Evolutionary conservation across 2,113 vertebrate genomes (phyloP).

Genomic region (Axis porcinus): DNA sequence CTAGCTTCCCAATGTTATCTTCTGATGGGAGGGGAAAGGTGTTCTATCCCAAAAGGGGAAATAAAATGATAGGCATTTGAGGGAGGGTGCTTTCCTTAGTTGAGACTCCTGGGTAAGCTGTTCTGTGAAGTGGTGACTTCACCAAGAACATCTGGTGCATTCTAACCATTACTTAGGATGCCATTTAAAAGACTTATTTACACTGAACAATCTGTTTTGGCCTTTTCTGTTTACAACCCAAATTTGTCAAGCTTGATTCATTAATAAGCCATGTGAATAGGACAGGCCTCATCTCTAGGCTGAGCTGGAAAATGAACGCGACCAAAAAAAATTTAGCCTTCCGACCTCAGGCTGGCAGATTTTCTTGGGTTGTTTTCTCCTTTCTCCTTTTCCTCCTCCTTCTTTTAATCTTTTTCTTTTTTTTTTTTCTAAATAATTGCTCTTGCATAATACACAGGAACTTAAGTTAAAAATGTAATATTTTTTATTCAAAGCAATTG

Average conservation of each 20-base stretch:
- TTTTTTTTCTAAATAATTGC: background rate
- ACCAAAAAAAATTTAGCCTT: background rate
- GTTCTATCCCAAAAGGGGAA: background rate
- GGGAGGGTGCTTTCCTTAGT: background rate
- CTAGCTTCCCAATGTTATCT: background rate
- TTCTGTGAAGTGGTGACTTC: background rate
- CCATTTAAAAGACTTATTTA: background rate
- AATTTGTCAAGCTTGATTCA: constrained; percentile 6
- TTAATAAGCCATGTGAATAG: background rate
- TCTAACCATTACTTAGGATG: background rate
- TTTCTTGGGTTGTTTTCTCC: background rate
- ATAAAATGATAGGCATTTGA: background rate
- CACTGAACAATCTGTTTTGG: background rate
- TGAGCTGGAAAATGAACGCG: background rate
- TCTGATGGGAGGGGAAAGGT: background rate
- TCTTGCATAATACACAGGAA: background rate
- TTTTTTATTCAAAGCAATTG: no score
- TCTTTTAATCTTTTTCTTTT: background rate
- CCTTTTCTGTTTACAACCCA: constrained; percentile 14
- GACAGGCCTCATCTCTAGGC: background rate
- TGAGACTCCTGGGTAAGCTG: background rate
- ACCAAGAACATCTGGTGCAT: background rate
- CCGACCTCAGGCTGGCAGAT: background rate
- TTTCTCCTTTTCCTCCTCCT: background rate
- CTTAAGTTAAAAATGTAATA: background rate